Evolutionary conservation across 2,797 vertebrate genomes (phyloP).

Genomic region (Rhabdomys pumilio): DNA sequence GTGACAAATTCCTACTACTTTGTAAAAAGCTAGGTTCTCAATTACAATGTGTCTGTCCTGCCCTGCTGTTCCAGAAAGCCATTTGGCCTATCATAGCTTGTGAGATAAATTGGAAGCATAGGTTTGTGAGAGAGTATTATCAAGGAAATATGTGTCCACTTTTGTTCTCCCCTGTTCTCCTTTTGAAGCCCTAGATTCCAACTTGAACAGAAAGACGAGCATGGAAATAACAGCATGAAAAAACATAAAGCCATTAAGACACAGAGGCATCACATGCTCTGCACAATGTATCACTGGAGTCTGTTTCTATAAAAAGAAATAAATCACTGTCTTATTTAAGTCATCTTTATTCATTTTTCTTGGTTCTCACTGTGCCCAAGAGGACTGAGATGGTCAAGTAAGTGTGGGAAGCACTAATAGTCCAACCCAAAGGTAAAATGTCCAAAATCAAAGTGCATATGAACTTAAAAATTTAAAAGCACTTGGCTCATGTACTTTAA

Average conservation of each 20-base stretch:
- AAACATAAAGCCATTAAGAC: not conserved
- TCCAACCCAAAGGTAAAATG: slow-evolving; percentile 27
- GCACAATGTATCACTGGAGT: not conserved
- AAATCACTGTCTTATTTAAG: not conserved
- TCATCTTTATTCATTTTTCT: not conserved
- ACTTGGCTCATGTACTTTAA: slow-evolving; percentile 59
- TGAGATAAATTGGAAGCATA: not conserved
- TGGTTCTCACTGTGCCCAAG: not conserved
- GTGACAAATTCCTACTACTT: not conserved
- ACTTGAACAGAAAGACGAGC: not conserved
- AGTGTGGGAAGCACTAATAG: not conserved
- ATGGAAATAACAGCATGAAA: not conserved
- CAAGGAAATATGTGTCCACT: not conserved
- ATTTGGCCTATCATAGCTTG: not conserved
- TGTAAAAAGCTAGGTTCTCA: not conserved
- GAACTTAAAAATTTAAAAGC: slow-evolving; percentile 57
- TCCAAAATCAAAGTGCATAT: not conserved
- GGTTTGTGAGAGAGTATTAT: not conserved
- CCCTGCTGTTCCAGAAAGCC: not conserved
- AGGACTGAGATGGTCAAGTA: slow-evolving; percentile 23
- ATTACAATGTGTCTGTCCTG: not conserved
- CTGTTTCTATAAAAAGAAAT: slow-evolving; percentile 25
- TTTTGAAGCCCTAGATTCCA: not conserved
- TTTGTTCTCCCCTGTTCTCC: not conserved
- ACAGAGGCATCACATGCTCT: not conserved